Evolutionary conservation across 1,140 invertebrate genomes (phyloP), one percentile per base, ranked within the genome.

Genomic region (Linepithema humile): DNA sequence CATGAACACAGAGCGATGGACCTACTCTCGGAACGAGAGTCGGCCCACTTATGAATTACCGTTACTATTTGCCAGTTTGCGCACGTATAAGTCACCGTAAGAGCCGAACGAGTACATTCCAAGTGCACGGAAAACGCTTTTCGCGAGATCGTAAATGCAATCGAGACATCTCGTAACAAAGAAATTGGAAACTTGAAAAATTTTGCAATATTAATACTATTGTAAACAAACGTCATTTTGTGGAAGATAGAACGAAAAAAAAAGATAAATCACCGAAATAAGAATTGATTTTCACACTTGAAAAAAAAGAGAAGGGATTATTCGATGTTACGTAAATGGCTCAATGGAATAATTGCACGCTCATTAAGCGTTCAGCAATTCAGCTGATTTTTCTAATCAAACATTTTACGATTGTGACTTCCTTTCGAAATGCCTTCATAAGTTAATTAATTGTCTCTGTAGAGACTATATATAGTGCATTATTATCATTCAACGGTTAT

Each of bases 1-100:
- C 74, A 60, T 38, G 60, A 53, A 38, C 32, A 26, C 29, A 64
- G 55, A n/a, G 26, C n/a, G 29, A 32, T 20, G 57, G 40, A 23
- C 32, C 75, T 69, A 26, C 64, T 55, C 64, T 55, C 64, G 74
- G 74, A 60, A 77, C 55, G 26, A 65, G 53, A 40, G 29, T 29
- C 45, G 75, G 64, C n/a, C 75, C 60, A 80, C 64, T 80, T 80
- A 80, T 80, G 64, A 80, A 80, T 80, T 80, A 70, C 75, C 75
- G 75, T 80, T 80, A 80, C 75, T 55, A 80, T 35, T 80, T 55
- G 50, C 17, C 75, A 80, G 64, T 80, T 69, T 55, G 35, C 26
- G 23, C 75, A 80, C 48, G 75, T 64, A 23, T 55, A 55, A 69
- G 23, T 50, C 64, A 55, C 75, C n/a, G 35, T 53, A 40, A 78